phyloP scores from a whole-genome alignment of 2,888 invertebrate species.

The Theretra japonica region DNA sequence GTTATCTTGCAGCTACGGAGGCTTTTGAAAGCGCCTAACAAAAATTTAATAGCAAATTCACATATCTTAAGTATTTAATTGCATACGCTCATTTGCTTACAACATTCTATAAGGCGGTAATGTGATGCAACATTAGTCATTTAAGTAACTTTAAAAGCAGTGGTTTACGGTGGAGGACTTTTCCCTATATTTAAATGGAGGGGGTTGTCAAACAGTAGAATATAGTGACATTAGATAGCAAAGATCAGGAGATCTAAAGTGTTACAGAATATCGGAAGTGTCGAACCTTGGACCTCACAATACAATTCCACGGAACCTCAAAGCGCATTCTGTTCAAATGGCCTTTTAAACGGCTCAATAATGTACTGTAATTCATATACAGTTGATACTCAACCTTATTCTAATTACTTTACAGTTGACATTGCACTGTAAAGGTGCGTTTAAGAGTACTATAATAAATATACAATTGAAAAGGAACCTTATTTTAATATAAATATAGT shows the following conservation, averaged over 20 bases:
- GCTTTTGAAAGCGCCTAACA: not conserved
- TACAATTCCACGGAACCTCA: constrained; percentile 4
- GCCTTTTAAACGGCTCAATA: not conserved
- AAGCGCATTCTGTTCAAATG: not conserved
- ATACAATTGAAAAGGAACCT: not conserved
- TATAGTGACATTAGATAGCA: too few relatives aligned
- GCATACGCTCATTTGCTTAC: too few relatives aligned
- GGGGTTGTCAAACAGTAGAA: too few relatives aligned
- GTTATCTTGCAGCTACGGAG: too few relatives aligned
- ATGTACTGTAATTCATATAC: not conserved
- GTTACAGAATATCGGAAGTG: not conserved
- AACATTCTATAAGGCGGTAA: too few relatives aligned
- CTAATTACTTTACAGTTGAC: not conserved
- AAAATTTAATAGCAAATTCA: not conserved
- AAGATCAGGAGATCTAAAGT: too few relatives aligned
- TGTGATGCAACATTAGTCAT: too few relatives aligned
- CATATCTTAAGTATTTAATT: not conserved
- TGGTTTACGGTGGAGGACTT: too few relatives aligned
- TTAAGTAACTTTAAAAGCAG: too few relatives aligned
- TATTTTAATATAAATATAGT: not conserved
- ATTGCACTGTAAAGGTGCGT: not conserved
- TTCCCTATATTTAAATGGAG: too few relatives aligned
- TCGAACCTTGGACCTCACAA: not conserved
- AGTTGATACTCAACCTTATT: not conserved
- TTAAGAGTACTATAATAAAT: not conserved